These are phyloP conservation scores for Spinus pinus DNA, from an alignment of 2,797 vertebrate genomes.

Conservation along the genomic window DNA sequence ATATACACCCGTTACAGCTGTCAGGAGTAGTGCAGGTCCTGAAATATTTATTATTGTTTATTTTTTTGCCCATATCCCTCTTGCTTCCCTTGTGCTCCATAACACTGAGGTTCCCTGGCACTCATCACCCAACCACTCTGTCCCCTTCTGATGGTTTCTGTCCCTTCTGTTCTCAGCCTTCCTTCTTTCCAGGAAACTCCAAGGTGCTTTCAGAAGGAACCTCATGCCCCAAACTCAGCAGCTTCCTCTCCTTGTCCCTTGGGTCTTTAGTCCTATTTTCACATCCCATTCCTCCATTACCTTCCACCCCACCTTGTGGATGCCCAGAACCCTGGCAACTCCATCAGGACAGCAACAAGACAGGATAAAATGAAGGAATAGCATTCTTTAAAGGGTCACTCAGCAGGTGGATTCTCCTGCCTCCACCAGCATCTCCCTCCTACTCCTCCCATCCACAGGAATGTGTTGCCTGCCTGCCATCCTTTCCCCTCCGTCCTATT, in stretches of 20 bases:
- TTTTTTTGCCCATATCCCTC: background rate
- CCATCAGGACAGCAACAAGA: background rate
- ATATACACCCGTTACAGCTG: conserved; percentile 7
- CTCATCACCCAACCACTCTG: fast-evolving
- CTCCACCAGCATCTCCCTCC: background rate
- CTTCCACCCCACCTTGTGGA: background rate
- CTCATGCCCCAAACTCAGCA: background rate
- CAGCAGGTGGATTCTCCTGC: fast-evolving
- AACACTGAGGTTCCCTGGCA: background rate
- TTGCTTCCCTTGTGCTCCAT: background rate
- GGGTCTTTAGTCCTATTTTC: background rate
- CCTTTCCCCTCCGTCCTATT: background rate
- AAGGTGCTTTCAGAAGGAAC: background rate
- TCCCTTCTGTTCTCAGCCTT: background rate
- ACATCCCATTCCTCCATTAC: fast-evolving
- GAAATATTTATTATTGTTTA: conserved; percentile 25
- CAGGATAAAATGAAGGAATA: background rate
- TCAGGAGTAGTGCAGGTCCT: background rate
- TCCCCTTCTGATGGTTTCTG: background rate
- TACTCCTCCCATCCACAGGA: background rate
- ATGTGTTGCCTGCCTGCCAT: background rate
- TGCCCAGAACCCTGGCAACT: background rate
- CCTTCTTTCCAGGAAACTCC: background rate
- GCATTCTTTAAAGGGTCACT: background rate
- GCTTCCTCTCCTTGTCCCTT: background rate